Conservation (phyloP, 2,797 vertebrate genomes). For the Cygnus olor region DNA sequence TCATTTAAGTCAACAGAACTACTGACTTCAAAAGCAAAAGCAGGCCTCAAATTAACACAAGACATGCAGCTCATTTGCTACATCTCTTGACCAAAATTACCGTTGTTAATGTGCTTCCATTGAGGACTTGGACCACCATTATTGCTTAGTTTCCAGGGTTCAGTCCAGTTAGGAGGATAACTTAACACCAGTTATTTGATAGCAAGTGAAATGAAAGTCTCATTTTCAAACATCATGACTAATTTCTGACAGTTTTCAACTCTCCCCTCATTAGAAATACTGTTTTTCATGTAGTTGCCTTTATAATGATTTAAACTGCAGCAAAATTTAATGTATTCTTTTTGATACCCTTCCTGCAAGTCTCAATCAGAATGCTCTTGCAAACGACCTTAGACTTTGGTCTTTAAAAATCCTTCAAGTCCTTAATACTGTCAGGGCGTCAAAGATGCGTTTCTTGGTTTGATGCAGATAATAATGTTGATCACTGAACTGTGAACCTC, state of each 20-base stretch:
- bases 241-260: conserved; percentile 53
- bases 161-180: not conserved
- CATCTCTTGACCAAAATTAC: not conserved
- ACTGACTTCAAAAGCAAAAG: conserved; percentile 25
- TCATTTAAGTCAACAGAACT: not conserved
- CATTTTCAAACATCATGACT: conserved; percentile 38
- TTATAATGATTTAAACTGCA: conserved; percentile 47
- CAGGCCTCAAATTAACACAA: not conserved
- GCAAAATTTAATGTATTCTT: conserved; percentile 49
- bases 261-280: conserved; percentile 27
- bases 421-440: not conserved
- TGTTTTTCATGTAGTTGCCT: conserved; percentile 52
- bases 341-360: conserved; percentile 39
- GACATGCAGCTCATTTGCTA: not conserved
- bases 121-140: not conserved
- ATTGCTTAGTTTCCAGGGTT: not conserved
- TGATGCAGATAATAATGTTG: not conserved
- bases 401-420: not conserved
- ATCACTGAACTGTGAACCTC: not conserved
- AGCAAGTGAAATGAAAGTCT: conserved; percentile 31
- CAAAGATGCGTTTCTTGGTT: not conserved
- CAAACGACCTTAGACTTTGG: not conserved
- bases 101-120: not conserved
- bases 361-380: conserved; percentile 14
- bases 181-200: conserved; percentile 24